phyloP scores from a whole-genome alignment of 2,113 vertebrate genomes.

The Hirundichthys speculiger region DNA sequence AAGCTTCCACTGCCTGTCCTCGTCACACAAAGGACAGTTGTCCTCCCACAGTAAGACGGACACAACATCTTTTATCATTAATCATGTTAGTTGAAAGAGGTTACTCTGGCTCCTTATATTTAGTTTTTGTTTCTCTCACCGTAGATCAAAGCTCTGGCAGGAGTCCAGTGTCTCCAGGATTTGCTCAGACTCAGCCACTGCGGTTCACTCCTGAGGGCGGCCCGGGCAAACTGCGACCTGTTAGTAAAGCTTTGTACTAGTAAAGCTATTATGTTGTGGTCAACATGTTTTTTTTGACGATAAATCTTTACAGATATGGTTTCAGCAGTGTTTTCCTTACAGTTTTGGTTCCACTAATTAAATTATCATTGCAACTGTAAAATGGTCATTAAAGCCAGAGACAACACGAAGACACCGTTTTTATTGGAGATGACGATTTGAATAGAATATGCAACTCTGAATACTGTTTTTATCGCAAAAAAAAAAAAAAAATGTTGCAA shows the following conservation, averaged over 20 bases:
- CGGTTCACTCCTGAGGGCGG: conserved; percentile 86
- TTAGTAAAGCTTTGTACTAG: conserved; percentile 71
- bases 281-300: not conserved
- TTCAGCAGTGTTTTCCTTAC: not conserved
- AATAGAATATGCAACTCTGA: too few species aligned
- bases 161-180: conserved; percentile 86
- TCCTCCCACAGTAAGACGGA: conserved; percentile 73
- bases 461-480: too few species aligned
- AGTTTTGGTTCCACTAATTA: not conserved
- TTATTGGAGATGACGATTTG: too few species aligned
- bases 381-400: too few species aligned
- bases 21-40: conserved; percentile 68
- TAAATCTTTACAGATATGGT: not conserved
- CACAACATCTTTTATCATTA: not conserved
- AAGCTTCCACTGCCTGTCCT: conserved; percentile 67
- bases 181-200: conserved; percentile 85
- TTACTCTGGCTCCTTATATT: conserved; percentile 1
- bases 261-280: not conserved
- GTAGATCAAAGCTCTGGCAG: conserved; percentile 89
- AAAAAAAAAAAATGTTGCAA: too few species aligned
- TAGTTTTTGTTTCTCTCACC: conserved; percentile 11
- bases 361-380: too few species aligned
- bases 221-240: conserved; percentile 92
- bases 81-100: not conserved
- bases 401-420: too few species aligned